Conservation (phyloP, 2,888 invertebrate genomes). For the Parnassius glacialis region DNA sequence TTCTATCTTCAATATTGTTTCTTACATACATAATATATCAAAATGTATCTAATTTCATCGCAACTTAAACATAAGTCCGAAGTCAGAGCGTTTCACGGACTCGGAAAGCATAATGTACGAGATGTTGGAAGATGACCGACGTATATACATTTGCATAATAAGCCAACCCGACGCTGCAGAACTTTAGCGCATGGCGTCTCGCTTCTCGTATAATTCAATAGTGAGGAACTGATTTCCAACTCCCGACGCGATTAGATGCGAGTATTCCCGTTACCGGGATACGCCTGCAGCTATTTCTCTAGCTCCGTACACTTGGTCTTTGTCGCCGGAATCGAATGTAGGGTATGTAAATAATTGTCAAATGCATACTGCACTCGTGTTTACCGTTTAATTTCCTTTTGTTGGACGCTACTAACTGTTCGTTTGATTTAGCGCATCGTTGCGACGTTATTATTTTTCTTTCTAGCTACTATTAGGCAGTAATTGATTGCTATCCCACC, state of each 20-base stretch:
- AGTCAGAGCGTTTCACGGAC: background rate
- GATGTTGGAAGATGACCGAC: conserved; percentile 10
- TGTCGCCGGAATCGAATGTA: conserved; percentile 53
- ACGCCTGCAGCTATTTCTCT: conserved; percentile 47
- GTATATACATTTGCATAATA: conserved; percentile 68
- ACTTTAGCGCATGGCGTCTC: conserved; percentile 73
- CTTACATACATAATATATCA: too few relatives aligned
- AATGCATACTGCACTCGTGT: background rate
- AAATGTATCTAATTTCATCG: too few relatives aligned
- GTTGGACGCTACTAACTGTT: too few relatives aligned
- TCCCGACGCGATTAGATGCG: conserved; percentile 59
- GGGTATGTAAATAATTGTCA: conserved; percentile 57
- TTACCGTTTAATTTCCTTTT: background rate
- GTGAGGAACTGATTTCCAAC: conserved; percentile 75
- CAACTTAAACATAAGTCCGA: too few relatives aligned
- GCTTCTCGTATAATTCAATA: conserved; percentile 77
- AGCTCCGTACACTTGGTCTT: conserved; percentile 49
- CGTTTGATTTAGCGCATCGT: too few relatives aligned
- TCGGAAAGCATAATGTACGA: background rate
- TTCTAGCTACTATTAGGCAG: too few relatives aligned
- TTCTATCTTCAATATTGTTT: too few relatives aligned
- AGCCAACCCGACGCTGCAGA: conserved; percentile 68
- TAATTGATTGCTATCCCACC: too few relatives aligned
- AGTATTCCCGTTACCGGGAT: conserved; percentile 53
- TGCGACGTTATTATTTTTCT: too few relatives aligned